Conservation (phyloP, 2,797 vertebrate genomes). For the Cercopithecus petaurista region DNA sequence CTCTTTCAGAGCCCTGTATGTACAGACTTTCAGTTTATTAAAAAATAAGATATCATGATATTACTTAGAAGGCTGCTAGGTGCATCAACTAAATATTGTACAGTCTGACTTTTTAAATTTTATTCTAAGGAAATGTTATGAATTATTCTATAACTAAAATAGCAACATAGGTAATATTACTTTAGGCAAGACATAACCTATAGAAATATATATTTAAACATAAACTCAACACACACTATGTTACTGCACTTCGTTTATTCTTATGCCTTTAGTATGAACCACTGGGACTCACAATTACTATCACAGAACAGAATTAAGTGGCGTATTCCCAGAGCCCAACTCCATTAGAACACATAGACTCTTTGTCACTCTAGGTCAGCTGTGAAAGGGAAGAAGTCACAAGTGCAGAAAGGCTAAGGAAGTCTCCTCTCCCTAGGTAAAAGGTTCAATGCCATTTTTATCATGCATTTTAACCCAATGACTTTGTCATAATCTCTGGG, state of each 20-base stretch:
- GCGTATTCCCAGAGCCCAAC: not conserved
- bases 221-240: not conserved
- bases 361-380: not conserved
- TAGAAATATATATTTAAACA: not conserved
- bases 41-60: not conserved
- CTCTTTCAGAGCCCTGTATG: not conserved
- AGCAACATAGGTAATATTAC: not conserved
- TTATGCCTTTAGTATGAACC: not conserved
- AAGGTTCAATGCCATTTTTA: conserved; percentile 58
- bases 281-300: conserved; percentile 11
- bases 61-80: not conserved
- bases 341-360: conserved; percentile 5
- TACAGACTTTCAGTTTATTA: not conserved
- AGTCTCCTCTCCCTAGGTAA: not conserved
- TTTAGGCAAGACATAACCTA: not conserved
- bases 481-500: conserved; percentile 48
- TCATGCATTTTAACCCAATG: conserved; percentile 54
- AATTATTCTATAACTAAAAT: fast-evolving
- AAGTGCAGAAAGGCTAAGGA: conserved; percentile 36
- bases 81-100: not conserved
- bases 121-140: not conserved
- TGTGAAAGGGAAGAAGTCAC: conserved; percentile 36
- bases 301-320: not conserved
- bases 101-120: not conserved
- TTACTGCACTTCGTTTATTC: not conserved